Base-by-base conservation (phyloP, 2,797 vertebrate species). In the Anguilla megastoma region DNA sequence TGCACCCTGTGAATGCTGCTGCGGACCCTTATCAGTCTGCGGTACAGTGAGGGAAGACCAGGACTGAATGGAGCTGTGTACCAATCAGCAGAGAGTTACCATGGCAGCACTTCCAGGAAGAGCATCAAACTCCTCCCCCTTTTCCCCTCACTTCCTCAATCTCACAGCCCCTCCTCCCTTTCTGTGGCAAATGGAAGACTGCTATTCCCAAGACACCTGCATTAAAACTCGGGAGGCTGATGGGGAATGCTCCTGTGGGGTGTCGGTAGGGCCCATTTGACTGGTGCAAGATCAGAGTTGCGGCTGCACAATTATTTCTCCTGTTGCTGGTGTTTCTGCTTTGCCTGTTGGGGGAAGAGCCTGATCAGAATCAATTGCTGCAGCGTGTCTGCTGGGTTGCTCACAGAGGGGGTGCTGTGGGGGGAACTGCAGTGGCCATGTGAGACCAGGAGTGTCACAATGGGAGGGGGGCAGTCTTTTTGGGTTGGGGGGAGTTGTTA, bases 21-120 rank as follows among this genome's bases (percentile, higher is more conserved):
- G 85, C 18, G 18, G 4, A 69, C 12, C 27, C 5, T 2, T 21
- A 36, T 90, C 85, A 86, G 52, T 74, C 58, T 79, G 87, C 54
- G 0, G 30, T 86, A n/a, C 18, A 14, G 33, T 18, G 54, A 16
- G 88, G 88, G 89, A 90, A 91, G 88, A 91, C 91, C 76, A 82
- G 85, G 86, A 54, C 18, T 82, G 41, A 27, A 80, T 24, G 41
- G 76, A 24, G 33, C 74, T 21, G 14, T 41, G 74, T 41, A 16
- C 16, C 30, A 36, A 36, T 36, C 30, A 41, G 27, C 16, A 12
- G 16, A 41, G 16, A 14, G 74, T 36, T 7, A 21, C 74, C 33
- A 18, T 7, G 45, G 18, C 7, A 50, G 60, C 48, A 27, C 45
- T 71, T 27, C 79, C 30, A 52, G 87, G 52, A 33, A 45, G 54